These are phyloP conservation scores for Protula sp. DNA, from an alignment of 2,888 invertebrate genomes.

Conservation along the genomic window DNA sequence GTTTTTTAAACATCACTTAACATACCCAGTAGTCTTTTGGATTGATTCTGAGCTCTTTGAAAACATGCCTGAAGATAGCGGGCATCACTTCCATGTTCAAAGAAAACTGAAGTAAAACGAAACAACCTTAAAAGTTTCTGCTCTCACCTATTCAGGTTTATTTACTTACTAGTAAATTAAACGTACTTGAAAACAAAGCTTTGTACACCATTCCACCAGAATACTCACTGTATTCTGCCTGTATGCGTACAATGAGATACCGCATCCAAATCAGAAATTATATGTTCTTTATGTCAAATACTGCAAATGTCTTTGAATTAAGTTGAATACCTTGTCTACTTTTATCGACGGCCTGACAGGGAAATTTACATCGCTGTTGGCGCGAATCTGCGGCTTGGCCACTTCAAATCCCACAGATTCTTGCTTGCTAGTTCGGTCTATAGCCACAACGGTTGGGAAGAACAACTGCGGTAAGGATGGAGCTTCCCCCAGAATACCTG, in stretches of 20 bases:
- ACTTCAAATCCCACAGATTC: constrained; percentile 55
- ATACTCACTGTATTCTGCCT: too few relatives aligned
- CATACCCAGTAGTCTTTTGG: constrained; percentile 56
- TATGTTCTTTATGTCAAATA: too few relatives aligned
- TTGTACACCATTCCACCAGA: too few relatives aligned
- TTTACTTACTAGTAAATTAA: too few relatives aligned
- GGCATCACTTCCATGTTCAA: constrained; percentile 51
- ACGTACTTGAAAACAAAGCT: too few relatives aligned
- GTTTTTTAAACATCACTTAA: too few relatives aligned
- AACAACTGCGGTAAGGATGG: constrained; percentile 59
- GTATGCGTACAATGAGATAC: too few relatives aligned
- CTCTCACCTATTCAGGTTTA: too few relatives aligned
- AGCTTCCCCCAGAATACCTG: constrained; percentile 57
- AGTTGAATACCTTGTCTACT: constrained; percentile 53
- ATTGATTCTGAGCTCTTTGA: constrained; percentile 56
- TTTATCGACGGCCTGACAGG: constrained; percentile 56
- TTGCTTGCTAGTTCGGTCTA: constrained; percentile 46
- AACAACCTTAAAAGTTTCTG: too few relatives aligned
- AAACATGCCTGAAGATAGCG: constrained; percentile 57
- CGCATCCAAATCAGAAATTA: too few relatives aligned
- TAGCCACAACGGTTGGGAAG: constrained; percentile 58
- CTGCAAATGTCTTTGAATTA: too few relatives aligned
- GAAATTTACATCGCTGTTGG: constrained; percentile 36
- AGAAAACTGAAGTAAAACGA: constrained; percentile 36
- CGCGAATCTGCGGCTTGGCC: constrained; percentile 52